phyloP scores from a whole-genome alignment of 2,888 invertebrate species.

The Phrixothrix hirtus region DNA sequence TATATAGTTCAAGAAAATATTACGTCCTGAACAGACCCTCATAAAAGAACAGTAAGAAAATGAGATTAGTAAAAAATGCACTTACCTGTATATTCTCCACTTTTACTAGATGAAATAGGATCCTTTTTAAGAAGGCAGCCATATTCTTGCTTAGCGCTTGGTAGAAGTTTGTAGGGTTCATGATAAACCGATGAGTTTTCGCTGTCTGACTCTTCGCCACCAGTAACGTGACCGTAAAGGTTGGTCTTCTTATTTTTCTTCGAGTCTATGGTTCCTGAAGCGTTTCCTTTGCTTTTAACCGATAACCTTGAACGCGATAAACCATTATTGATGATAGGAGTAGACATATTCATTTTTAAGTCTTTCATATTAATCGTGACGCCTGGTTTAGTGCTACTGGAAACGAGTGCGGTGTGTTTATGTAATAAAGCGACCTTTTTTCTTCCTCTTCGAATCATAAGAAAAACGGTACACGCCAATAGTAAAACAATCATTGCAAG shows the following conservation, averaged over 20 bases:
- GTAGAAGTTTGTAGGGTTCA: conserved; percentile 61
- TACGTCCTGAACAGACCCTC: not conserved
- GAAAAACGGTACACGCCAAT: conserved; percentile 65
- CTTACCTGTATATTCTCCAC: conserved; percentile 60
- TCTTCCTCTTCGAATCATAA: conserved; percentile 68
- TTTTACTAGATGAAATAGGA: conserved; percentile 57
- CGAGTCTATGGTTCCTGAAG: conserved; percentile 47
- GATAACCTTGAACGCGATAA: conserved; percentile 59
- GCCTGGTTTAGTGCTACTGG: conserved; percentile 61
- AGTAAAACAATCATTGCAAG: conserved; percentile 68
- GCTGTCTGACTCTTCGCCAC: conserved; percentile 59
- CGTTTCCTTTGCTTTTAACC: conserved; percentile 54
- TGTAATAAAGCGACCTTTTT: conserved; percentile 65
- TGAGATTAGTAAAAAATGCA: not conserved
- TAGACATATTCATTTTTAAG: conserved; percentile 60
- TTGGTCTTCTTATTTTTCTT: conserved; percentile 54
- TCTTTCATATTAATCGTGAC: conserved; percentile 65
- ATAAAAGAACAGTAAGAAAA: not conserved
- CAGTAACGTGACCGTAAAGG: conserved; percentile 57
- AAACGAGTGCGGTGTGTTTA: conserved; percentile 64
- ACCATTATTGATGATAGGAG: conserved; percentile 62
- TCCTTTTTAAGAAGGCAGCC: conserved; percentile 60
- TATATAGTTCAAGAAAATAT: no score
- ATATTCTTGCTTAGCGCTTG: conserved; percentile 58
- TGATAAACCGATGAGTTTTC: conserved; percentile 63